Conservation (phyloP, 2,797 vertebrate genomes). For the Melanotaenia nigrans region DNA sequence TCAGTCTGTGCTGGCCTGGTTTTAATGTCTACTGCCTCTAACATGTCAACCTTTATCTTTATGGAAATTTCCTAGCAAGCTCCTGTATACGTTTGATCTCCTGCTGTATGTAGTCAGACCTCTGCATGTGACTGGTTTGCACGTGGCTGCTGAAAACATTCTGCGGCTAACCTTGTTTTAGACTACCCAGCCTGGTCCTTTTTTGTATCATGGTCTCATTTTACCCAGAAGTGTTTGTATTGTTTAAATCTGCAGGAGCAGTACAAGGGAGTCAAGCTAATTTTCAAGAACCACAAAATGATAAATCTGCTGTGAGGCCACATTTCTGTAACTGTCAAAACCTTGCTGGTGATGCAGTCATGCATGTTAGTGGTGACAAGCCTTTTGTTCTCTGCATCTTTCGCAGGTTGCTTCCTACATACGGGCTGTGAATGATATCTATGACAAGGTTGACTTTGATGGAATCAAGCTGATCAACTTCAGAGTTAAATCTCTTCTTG, state of each 20-base stretch:
- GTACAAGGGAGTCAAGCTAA: neutral
- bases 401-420: slow-evolving; percentile 83
- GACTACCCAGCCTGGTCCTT: slow-evolving; percentile 9
- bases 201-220: slow-evolving; percentile 15
- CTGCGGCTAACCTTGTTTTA: neutral
- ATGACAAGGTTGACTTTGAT: slow-evolving; percentile 80
- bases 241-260: slow-evolving; percentile 1
- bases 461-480: slow-evolving; percentile 85
- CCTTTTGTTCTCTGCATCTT: neutral
- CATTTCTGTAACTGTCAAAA: neutral
- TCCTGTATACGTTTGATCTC: neutral
- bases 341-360: neutral
- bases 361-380: neutral
- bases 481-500: slow-evolving; percentile 84
- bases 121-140: slow-evolving; percentile 49
- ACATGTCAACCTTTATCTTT: slow-evolving; percentile 53
- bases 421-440: slow-evolving; percentile 84
- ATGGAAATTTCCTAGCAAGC: slow-evolving; percentile 12
- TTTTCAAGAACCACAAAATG: neutral
- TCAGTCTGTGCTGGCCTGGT: slow-evolving; percentile 49
- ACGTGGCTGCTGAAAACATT: slow-evolving; percentile 37
- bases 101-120: slow-evolving; percentile 23
- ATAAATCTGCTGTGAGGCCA: neutral
- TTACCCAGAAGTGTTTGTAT: neutral
- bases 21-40: slow-evolving; percentile 23